Evolutionary conservation across 2,113 vertebrate genomes (phyloP), one percentile per base, ranked within the genome.

Genomic region (Poecilia latipinna): DNA sequence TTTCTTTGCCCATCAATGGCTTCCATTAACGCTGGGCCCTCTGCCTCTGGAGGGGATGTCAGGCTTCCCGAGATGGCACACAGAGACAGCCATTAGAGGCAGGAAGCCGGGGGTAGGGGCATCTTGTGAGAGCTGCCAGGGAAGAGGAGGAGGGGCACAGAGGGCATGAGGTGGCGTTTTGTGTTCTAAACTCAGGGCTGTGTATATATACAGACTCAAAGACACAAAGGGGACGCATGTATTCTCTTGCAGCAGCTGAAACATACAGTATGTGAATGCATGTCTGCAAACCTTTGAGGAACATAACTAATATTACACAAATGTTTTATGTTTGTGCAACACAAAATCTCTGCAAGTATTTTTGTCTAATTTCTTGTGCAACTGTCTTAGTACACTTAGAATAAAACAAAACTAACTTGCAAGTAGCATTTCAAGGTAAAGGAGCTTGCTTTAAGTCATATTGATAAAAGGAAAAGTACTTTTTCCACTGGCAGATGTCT

Each of bases 1-100:
- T 93, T 95, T 95, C 93, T 94, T 86, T 3, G 78, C 82, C 88
- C 89, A 78, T 95, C 91, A 95, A 95, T 93, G 92, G 91, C 82
- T 75, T 92, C 93, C 92, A 94, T 95, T 94, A 94, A 94, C 80
- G 88, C 79, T 75, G 79, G 88, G 86, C 88, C 88, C 87, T 88
- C 85, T 80, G 88, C 89, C 86, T 89, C 88, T 87, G 85, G 84
- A 92, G 88, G 92, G 94, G 93, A 93, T 93, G 92, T 90, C 89
- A 91, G 86, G 88, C 93, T 92, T 93, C 89, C 93, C 86, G 90
- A 89, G 93, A 90, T 92, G 93, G 91, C 91, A 94, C 92, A 93
- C 91, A 93, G 93, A 93, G 90, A 81, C 69, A 87, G 91, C 87
- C 92, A 92, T 93, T 91, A 90, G 90, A 93, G 93, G 91, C 94